These are phyloP conservation scores for Archivesica marissinica DNA, from an alignment of 1,140 invertebrate species.

Conservation along the genomic window DNA sequence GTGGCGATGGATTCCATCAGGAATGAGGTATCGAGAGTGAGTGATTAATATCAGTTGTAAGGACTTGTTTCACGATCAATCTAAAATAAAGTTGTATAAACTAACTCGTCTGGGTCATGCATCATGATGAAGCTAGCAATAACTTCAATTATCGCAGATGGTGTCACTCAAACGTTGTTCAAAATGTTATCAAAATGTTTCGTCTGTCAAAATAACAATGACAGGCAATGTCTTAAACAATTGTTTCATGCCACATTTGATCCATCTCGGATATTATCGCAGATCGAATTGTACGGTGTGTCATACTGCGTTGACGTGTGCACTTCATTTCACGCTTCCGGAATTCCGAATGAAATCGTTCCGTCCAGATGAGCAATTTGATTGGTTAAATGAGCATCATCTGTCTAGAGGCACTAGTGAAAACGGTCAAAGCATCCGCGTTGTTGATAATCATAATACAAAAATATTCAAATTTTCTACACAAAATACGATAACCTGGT, in stretches of 20 bases:
- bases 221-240: background rate
- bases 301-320: constrained; percentile 55
- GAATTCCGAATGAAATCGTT: constrained; percentile 40
- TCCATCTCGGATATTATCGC: constrained; percentile 16
- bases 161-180: background rate
- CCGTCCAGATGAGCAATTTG: constrained; percentile 47
- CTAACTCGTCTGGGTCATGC: background rate
- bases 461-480: too few species aligned
- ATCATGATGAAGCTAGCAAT: background rate
- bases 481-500: too few species aligned
- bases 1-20: too few species aligned
- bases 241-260: constrained; percentile 38
- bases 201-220: constrained; percentile 46
- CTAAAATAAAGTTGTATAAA: too few species aligned
- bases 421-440: constrained; percentile 29
- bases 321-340: constrained; percentile 53
- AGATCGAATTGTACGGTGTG: background rate
- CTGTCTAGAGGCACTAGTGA: background rate
- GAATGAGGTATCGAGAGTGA: too few species aligned
- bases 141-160: background rate
- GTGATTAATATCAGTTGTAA: too few species aligned
- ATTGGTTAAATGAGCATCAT: constrained; percentile 35
- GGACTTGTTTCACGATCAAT: too few species aligned
- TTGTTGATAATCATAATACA: background rate
- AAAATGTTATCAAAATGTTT: constrained; percentile 11